A percentile compares a stretch with the other conserved stretches of the same genome.
These are phyloP conservation scores for Melieria picta DNA, from an alignment of 2,888 invertebrate species.

Conservation along the genomic window DNA sequence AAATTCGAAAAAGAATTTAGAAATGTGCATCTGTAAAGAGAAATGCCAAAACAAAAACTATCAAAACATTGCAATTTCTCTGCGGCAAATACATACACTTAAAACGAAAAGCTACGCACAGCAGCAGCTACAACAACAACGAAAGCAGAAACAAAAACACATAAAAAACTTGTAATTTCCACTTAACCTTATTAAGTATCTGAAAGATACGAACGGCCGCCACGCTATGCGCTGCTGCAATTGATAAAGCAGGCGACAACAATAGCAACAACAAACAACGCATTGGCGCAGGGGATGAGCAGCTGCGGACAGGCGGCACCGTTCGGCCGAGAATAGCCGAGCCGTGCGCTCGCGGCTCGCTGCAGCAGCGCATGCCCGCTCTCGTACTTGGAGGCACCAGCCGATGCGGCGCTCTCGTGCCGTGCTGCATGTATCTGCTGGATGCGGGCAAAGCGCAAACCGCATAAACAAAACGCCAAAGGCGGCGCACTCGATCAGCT, in stretches of 20 bases:
- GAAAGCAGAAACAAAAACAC: constrained; percentile 10
- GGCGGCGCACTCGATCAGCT: too few species aligned
- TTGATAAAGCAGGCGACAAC: constrained; percentile 14
- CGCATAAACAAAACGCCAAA: too few species aligned
- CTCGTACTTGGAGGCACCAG: too few species aligned
- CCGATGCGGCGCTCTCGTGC: too few species aligned
- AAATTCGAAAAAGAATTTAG: too few species aligned
- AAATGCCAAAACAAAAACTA: too few species aligned
- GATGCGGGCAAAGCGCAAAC: too few species aligned
- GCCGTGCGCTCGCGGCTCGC: too few species aligned
- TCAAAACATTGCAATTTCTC: not conserved
- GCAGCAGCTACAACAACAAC: constrained; percentile 1
- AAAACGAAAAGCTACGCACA: constrained; percentile 7
- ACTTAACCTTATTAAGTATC: constrained; percentile 31
- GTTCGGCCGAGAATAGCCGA: too few species aligned
- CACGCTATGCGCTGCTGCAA: constrained; percentile 2
- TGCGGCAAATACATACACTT: not conserved
- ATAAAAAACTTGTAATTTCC: constrained; percentile 25
- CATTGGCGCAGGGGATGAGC: constrained; percentile 14
- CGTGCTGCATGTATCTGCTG: too few species aligned
- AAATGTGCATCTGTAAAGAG: too few species aligned
- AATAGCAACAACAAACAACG: constrained; percentile 14
- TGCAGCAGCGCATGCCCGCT: too few species aligned
- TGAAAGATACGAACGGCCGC: constrained; percentile 21
- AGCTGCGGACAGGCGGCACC: constrained; percentile 6